Conservation (phyloP, 2,797 vertebrate genomes). For the Dendrocincla tyrannina region DNA sequence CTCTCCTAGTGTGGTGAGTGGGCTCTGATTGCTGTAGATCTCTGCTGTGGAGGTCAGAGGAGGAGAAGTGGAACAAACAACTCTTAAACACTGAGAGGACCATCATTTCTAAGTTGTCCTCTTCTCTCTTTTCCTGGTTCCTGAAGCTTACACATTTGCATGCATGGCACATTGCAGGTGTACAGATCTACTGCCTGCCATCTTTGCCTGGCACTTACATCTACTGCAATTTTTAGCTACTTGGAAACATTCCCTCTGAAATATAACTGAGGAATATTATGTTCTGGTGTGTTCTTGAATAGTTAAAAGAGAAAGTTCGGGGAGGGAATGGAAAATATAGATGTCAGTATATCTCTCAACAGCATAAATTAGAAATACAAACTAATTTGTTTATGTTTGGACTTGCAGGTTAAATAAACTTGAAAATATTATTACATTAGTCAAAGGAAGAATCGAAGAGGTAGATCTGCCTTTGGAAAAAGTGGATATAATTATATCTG, state of each 20-base stretch:
- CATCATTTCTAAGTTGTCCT: not conserved
- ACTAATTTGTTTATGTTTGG: not conserved
- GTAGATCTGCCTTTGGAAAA: constrained; percentile 89
- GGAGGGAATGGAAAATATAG: rapidly evolving
- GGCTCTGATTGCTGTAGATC: not conserved
- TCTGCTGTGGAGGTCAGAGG: not conserved
- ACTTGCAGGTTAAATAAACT: constrained; percentile 89
- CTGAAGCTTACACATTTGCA: not conserved
- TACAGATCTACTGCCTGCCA: not conserved
- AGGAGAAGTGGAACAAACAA: not conserved
- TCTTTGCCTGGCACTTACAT: not conserved
- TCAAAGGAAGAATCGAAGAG: constrained; percentile 96
- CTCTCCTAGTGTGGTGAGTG: not conserved
- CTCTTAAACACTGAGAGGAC: not conserved
- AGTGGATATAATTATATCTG: constrained; percentile 96
- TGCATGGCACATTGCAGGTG: not conserved
- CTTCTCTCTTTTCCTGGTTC: not conserved
- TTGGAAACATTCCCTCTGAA: not conserved
- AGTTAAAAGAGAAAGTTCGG: not conserved
- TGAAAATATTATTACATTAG: constrained; percentile 84
- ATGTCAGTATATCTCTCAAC: not conserved
- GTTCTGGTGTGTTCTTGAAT: not conserved
- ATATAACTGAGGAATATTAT: not conserved
- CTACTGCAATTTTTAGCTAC: not conserved
- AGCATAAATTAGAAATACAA: not conserved